These are phyloP conservation scores for Spilosoma lubricipeda DNA, from an alignment of 2,888 invertebrate genomes.

Conservation along the genomic window DNA sequence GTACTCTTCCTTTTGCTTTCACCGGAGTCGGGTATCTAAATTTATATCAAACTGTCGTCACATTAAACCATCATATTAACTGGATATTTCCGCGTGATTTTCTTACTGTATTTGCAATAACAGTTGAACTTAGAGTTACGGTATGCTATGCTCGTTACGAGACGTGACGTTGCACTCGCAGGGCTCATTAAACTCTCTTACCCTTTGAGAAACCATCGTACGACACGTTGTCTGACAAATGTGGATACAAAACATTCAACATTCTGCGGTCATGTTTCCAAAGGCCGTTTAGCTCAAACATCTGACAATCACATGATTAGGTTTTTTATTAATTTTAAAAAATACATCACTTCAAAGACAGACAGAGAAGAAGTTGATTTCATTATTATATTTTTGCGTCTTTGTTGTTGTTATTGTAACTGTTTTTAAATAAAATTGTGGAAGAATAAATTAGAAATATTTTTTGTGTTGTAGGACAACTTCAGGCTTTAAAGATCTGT, in stretches of 20 bases:
- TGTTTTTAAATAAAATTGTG: no score
- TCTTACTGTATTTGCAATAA: slow-evolving; percentile 43
- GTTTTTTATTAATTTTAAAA: background rate
- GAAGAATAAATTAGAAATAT: no score
- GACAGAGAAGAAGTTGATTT: no score
- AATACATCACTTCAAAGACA: background rate
- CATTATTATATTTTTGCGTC: no score
- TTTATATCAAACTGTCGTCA: background rate
- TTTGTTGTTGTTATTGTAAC: no score
- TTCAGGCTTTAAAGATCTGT: background rate
- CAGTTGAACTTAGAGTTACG: slow-evolving; percentile 34
- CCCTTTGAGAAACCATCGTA: slow-evolving; percentile 55
- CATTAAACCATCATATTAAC: slow-evolving; percentile 18
- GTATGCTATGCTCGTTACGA: slow-evolving; percentile 69
- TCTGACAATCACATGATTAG: background rate
- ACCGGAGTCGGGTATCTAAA: no score
- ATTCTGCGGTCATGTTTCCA: slow-evolving; percentile 24
- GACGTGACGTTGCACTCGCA: slow-evolving; percentile 78
- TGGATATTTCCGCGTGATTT: slow-evolving; percentile 14
- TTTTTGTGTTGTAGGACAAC: background rate
- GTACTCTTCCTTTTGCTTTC: no score
- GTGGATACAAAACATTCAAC: slow-evolving; percentile 18
- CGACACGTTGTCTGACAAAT: slow-evolving; percentile 37
- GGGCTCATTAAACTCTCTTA: slow-evolving; percentile 65
- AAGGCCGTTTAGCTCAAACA: slow-evolving; percentile 4